Evolutionary conservation across 1,140 invertebrate species (phyloP).

Genomic region (Batillaria attramentaria): DNA sequence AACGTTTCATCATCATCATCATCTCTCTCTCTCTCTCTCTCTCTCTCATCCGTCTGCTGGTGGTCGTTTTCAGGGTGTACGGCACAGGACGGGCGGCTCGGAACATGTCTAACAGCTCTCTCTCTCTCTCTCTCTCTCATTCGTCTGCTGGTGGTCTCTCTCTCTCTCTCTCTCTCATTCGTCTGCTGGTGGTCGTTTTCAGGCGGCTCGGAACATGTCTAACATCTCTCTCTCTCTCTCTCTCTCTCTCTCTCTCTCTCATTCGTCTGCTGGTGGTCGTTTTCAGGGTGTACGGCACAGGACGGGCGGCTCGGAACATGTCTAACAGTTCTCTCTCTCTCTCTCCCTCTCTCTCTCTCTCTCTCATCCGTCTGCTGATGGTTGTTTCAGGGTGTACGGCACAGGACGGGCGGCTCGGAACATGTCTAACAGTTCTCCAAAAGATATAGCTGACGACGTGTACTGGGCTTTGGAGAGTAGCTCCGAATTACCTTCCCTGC

Average conservation of each 20-base stretch:
- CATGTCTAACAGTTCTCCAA: background rate
- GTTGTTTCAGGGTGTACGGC: conserved; percentile 18
- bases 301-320: background rate
- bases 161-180: background rate
- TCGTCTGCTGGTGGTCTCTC: background rate
- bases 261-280: background rate
- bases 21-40: background rate
- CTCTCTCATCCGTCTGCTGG: background rate
- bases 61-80: background rate
- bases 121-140: background rate
- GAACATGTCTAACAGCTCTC: background rate
- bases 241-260: background rate
- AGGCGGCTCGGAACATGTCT: background rate
- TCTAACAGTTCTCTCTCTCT: background rate
- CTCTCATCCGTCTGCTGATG: background rate
- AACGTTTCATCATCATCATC: too few species aligned
- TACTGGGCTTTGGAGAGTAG: conserved; percentile 4
- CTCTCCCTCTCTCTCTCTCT: background rate
- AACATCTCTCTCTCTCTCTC: too few species aligned
- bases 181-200: background rate
- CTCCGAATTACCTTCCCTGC: background rate
- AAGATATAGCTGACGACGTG: background rate
- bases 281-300: background rate
- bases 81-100: background rate
- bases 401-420: background rate